Evolutionary conservation across 2,113 vertebrate genomes (phyloP).

Genomic region (Polypterus senegalus): DNA sequence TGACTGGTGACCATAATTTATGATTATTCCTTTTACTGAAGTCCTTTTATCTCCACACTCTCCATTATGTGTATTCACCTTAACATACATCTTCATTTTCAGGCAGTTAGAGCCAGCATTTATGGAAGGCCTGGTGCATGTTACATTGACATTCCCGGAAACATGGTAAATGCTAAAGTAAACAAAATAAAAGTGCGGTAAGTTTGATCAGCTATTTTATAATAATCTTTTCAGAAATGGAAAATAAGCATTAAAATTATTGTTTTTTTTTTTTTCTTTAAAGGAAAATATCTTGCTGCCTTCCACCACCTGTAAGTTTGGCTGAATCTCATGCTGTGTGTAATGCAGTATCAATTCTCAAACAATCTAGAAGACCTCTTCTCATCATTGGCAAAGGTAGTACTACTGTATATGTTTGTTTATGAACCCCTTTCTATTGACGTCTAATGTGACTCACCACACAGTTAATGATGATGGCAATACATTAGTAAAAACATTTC

Average conservation of each 20-base stretch:
- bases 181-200: slow-evolving; percentile 63
- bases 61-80: no score
- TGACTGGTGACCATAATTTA: no score
- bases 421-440: no score
- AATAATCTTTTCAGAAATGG: neutral
- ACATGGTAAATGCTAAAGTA: slow-evolving; percentile 73
- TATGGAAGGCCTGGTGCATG: slow-evolving; percentile 86
- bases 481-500: no score
- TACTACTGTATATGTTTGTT: neutral
- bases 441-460: no score
- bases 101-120: slow-evolving; percentile 83
- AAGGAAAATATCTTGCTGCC: slow-evolving; percentile 64
- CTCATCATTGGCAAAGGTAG: slow-evolving; percentile 88
- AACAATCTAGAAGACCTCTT: slow-evolving; percentile 64
- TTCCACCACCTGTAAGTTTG: slow-evolving; percentile 58
- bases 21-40: no score
- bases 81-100: neutral
- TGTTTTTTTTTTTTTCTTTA: slow-evolving; percentile 2
- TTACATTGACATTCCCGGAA: slow-evolving; percentile 86
- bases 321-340: slow-evolving; percentile 50
- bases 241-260: neutral
- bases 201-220: slow-evolving; percentile 22
- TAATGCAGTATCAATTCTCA: slow-evolving; percentile 48
- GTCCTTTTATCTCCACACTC: no score
- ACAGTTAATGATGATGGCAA: no score